Conservation (phyloP, 2,888 invertebrate genomes). For the Cosmopolites sordidus region DNA sequence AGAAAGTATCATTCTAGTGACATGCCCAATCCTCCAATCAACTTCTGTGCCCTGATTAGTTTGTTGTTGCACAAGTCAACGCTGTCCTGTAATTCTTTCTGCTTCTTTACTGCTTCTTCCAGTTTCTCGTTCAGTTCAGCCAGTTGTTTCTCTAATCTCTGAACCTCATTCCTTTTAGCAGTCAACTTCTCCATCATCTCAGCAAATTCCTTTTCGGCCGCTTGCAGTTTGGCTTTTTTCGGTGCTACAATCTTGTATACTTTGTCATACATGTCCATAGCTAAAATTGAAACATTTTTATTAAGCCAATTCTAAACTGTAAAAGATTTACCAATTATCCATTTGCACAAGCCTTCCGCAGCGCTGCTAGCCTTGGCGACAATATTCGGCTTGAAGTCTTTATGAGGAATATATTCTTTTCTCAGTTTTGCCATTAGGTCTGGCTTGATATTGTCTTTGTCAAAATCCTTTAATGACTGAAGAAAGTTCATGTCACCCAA, state of each 20-base stretch:
- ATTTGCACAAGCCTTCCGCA: constrained; percentile 87
- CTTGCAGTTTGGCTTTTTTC: constrained; percentile 75
- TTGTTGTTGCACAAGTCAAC: constrained; percentile 80
- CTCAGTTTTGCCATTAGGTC: constrained; percentile 70
- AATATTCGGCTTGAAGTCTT: constrained; percentile 73
- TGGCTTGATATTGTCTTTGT: constrained; percentile 77
- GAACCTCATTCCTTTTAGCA: constrained; percentile 75
- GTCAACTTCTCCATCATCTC: constrained; percentile 80
- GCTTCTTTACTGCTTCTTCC: constrained; percentile 61
- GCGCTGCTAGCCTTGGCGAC: constrained; percentile 90
- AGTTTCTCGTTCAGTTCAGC: constrained; percentile 67
- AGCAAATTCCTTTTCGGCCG: constrained; percentile 76
- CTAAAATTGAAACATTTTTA: constrained; percentile 39
- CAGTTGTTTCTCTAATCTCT: constrained; percentile 71
- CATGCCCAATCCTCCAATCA: constrained; percentile 32
- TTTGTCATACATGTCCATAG: constrained; percentile 84
- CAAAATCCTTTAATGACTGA: constrained; percentile 69
- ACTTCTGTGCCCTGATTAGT: constrained; percentile 50
- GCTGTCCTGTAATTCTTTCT: constrained; percentile 65
- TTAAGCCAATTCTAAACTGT: too few species aligned
- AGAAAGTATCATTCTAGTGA: background rate
- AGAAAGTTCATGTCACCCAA: constrained; percentile 79
- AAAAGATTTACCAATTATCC: constrained; percentile 59
- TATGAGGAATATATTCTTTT: constrained; percentile 69
- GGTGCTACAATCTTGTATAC: constrained; percentile 75